Evolutionary conservation across 2,797 vertebrate species (phyloP), one percentile per base, ranked within the genome.

Genomic region (Pseudochirops corinnae): DNA sequence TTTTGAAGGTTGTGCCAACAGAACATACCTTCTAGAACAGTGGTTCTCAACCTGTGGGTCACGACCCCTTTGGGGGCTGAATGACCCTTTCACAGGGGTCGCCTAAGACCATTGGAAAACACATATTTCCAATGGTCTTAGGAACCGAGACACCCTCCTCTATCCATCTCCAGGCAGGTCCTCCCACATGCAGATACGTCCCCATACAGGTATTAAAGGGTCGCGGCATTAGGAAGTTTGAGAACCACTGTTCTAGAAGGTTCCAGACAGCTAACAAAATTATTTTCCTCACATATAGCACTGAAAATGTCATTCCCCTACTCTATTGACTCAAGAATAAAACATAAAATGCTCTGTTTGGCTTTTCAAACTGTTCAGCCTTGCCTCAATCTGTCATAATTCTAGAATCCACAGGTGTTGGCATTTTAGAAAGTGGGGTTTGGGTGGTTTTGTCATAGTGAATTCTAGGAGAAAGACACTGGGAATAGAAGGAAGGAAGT

Each of bases 251-350:
- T 46, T 46, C n/a, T 39, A 39, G n/a, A 39, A 39, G 16, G n/a
- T 74, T 39, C n/a, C n/a, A 74, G 2, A 21, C 67, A 74, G 18
- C n/a, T 74, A 74, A 74, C 33, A 74, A 74, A 74, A 74, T 74
- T 74, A 74, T 74, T 74, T 74, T 74, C 6, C n/a, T 74, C 16
- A 74, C 0, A 39, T n/a, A 39, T 39, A 74, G 6, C 16, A 39
- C 67, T 74, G 67, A 74, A 74, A 74, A 74, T 74, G 67, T 74
- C 18, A 74, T 74, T 74, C n/a, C n/a, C n/a, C n/a, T 74, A 74
- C n/a, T 39, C 67, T 74, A 39, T 39, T 24, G n/a, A 74, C n/a
- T 74, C 67, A 74, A 74, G 62, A 67, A 67, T 67, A n/a, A 67
- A 18, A n/a, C 62, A 67, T n/a, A 67, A n/a, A n/a, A 5, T 67